Conservation (phyloP, 2,888 invertebrate genomes). For the Heliconius charithonia region DNA sequence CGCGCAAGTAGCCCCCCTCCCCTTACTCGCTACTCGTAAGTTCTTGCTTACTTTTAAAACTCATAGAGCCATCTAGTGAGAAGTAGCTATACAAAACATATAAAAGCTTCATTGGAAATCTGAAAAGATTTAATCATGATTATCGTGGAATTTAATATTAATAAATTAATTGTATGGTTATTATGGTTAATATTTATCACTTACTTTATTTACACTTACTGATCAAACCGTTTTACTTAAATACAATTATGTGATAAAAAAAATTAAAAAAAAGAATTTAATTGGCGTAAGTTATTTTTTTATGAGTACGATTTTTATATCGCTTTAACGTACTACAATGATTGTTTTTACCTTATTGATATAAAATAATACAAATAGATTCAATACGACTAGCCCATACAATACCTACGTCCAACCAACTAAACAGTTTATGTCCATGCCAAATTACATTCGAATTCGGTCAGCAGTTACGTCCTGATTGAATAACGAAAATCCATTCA, state of each 20-base stretch:
- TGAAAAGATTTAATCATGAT: not conserved
- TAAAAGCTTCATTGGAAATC: not conserved
- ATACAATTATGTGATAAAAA: too few species aligned
- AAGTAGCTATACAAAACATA: slow-evolving; percentile 48
- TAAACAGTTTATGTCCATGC: slow-evolving; percentile 21
- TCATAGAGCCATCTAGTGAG: slow-evolving; percentile 66
- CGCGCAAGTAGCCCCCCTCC: slow-evolving; percentile 71
- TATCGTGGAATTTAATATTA: not conserved
- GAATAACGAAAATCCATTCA: slow-evolving; percentile 25
- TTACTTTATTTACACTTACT: too few species aligned
- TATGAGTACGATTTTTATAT: too few species aligned
- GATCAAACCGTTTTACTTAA: too few species aligned
- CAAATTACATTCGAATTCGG: slow-evolving; percentile 17
- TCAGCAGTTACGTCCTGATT: slow-evolving; percentile 21
- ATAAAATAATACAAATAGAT: not conserved
- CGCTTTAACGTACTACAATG: not conserved
- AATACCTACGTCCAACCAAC: not conserved
- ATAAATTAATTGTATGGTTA: not conserved
- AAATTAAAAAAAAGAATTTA: too few species aligned
- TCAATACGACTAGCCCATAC: not conserved
- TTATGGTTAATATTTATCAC: not conserved
- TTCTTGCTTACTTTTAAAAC: slow-evolving; percentile 53
- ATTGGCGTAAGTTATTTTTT: too few species aligned
- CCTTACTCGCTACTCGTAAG: slow-evolving; percentile 65
- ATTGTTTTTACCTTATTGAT: not conserved